Evolutionary conservation across 2,888 invertebrate species (phyloP).

Genomic region (Melieria omissa): DNA sequence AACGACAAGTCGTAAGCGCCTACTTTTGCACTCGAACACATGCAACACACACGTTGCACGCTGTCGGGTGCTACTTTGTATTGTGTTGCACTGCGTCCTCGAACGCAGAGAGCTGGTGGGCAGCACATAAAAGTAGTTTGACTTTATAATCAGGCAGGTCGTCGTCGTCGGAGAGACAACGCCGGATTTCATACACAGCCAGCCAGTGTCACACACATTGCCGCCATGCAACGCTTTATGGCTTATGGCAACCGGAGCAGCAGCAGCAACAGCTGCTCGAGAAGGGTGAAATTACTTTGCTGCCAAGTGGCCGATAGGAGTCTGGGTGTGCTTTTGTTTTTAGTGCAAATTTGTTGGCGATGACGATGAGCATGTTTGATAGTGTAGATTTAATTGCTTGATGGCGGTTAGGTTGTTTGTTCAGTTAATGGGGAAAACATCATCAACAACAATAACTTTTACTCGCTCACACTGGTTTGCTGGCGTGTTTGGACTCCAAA

Average conservation of each 20-base stretch:
- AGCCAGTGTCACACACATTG: background rate
- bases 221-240: background rate
- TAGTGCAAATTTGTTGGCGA: conserved; percentile 42
- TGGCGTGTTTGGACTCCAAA: too few relatives aligned
- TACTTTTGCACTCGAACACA: too few relatives aligned
- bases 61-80: background rate
- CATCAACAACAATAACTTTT: too few relatives aligned
- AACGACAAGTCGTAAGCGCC: too few relatives aligned
- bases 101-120: background rate
- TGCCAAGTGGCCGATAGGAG: too few relatives aligned
- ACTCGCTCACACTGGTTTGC: too few relatives aligned
- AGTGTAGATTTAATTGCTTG: conserved; percentile 45
- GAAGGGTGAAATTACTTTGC: too few relatives aligned
- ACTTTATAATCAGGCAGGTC: conserved; percentile 24
- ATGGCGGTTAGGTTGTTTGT: too few relatives aligned
- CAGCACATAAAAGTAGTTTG: conserved; percentile 26
- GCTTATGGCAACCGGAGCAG: background rate
- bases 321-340: conserved; percentile 3
- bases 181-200: conserved; percentile 3
- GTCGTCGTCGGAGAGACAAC: conserved; percentile 14
- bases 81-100: too few relatives aligned
- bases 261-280: too few relatives aligned
- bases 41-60: background rate
- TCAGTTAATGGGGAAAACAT: too few relatives aligned
- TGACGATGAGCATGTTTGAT: conserved; percentile 47